These are phyloP conservation scores for Turritopsis rubra DNA, from an alignment of 30 jellyfish, hydroid and myxozoan species.

Conservation along the genomic window DNA sequence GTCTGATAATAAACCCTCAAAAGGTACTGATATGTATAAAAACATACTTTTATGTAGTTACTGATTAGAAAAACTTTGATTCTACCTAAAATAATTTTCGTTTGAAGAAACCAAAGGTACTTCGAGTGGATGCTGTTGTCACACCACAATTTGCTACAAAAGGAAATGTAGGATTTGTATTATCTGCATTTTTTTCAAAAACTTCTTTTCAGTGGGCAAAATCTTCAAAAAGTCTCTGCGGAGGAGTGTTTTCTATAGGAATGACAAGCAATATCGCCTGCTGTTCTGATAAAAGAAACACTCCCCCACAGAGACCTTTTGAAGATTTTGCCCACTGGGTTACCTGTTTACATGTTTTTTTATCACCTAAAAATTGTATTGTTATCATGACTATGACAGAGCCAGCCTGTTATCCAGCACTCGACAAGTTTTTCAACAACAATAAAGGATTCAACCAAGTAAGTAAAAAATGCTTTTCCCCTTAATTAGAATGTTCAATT, in stretches of 20 bases:
- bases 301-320: too few relatives aligned
- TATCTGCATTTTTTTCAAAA: too few relatives aligned
- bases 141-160: too few relatives aligned
- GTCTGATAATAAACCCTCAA: slow-evolving; percentile 12
- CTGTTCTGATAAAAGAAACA: too few relatives aligned
- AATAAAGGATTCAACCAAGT: background rate
- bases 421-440: background rate
- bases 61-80: background rate
- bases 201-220: too few relatives aligned
- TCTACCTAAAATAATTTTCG: background rate
- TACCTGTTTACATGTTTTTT: background rate
- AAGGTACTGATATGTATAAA: background rate
- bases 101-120: background rate
- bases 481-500: too few relatives aligned
- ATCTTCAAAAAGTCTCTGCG: too few relatives aligned
- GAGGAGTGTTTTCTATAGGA: too few relatives aligned
- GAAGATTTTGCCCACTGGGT: too few relatives aligned
- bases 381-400: background rate
- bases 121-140: background rate
- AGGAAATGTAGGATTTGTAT: too few relatives aligned
- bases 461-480: background rate
- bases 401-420: background rate
- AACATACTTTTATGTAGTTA: background rate
- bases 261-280: too few relatives aligned
- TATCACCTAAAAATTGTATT: background rate